These are phyloP conservation scores for Marronus borbonicus DNA, from an alignment of 2,888 invertebrate genomes.

Conservation along the genomic window DNA sequence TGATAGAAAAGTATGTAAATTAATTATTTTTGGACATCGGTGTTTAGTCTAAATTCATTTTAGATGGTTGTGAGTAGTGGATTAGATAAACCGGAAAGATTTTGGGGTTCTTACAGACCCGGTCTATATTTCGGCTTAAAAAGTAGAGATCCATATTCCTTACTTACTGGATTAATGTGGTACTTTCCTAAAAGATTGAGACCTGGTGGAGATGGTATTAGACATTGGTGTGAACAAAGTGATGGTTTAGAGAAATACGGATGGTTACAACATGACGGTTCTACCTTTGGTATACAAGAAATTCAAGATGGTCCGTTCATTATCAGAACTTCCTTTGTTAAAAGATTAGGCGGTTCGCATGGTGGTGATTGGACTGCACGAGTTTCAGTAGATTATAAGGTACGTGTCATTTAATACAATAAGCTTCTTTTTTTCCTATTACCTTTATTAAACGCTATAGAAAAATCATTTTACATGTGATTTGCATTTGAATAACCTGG, in stretches of 20 bases:
- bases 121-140: constrained; percentile 93
- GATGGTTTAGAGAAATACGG: constrained; percentile 87
- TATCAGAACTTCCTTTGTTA: constrained; percentile 90
- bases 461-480: no score
- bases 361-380: constrained; percentile 97
- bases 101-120: constrained; percentile 96
- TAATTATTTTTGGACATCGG: background rate
- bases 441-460: no score
- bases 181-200: constrained; percentile 82
- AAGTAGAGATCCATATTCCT: constrained; percentile 89
- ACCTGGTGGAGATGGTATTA: constrained; percentile 81
- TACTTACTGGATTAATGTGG: constrained; percentile 98
- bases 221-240: constrained; percentile 94
- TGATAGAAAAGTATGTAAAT: constrained; percentile 77
- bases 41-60: constrained; percentile 43
- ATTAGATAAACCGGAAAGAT: constrained; percentile 82
- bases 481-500: no score
- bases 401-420: constrained; percentile 57
- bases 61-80: constrained; percentile 82
- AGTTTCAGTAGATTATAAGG: constrained; percentile 77
- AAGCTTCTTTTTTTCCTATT: no score
- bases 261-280: constrained; percentile 95
- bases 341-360: constrained; percentile 83
- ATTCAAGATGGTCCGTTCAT: constrained; percentile 86
- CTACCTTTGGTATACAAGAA: constrained; percentile 91